Evolutionary conservation across 2,888 invertebrate genomes (phyloP), one percentile per base, ranked within the genome.

Genomic region (Desoria tigrina): DNA sequence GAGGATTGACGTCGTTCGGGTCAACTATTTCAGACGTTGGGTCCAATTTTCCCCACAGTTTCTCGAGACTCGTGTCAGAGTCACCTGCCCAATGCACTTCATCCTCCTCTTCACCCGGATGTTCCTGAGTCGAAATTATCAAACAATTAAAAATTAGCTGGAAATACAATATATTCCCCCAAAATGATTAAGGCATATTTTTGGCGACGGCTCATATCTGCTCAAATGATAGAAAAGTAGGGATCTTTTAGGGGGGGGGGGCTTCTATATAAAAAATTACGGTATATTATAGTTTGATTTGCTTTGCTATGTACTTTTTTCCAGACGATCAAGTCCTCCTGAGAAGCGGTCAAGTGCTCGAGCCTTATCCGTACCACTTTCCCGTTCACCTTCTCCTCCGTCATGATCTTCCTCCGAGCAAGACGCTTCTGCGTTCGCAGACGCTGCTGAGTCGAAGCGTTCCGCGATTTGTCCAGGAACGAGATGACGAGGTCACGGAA

Each of bases 371-470:
- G 53, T 26, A 50, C 32, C 1, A 68, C 26, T 37, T 39, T 39
- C n/a, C 68, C 68, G 50, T 65, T 58, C 7, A 55, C 56, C n/a
- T 57, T 61, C 32, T 59, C 45, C 16, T 53, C 58, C 27, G 61
- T 56, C 68, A 68, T 68, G 0, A 65, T 18, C 24, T 62, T 65
- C 27, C 68, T 21, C 16, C 68, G 42, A 2, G 65, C 65, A 2
- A 68, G 55, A 42, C 68, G 32, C 56, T 68, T 68, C 51, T 68
- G 68, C 1, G 51, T 37, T 4, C 68, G 61, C 1, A 68, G 45
- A 27, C 56, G 61, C 49, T 65, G 65, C 24, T 61, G 23, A 16
- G 61, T 53, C n/a, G 61, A 50, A 2, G 57, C 37, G 1, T 58
- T 62, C 3, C 59, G 42, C 1, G 61, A 57, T 32, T 58, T 58